phyloP scores from a whole-genome alignment of 2,888 invertebrate species.

The Nematopogon swammerdamellus region DNA sequence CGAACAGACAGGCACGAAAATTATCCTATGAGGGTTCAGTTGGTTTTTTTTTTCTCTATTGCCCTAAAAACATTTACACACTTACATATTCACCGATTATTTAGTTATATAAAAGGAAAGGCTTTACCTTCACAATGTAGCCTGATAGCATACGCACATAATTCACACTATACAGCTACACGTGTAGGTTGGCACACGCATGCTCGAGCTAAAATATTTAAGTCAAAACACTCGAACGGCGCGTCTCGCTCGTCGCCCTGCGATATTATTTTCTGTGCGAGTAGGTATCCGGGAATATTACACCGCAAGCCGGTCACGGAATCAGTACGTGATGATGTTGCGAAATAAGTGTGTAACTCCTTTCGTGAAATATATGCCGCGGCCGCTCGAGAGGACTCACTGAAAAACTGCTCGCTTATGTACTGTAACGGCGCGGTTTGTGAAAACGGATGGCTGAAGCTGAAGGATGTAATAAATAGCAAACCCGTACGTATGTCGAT shows the following conservation, averaged over 20 bases:
- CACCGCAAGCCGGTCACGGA: not conserved
- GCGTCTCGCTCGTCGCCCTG: not conserved
- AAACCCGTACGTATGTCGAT: no score
- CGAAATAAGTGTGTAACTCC: not conserved
- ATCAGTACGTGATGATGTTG: not conserved
- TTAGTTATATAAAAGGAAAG: no score
- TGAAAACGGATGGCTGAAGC: not conserved
- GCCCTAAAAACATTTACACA: no score
- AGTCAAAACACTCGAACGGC: not conserved
- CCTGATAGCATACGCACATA: no score
- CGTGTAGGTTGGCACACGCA: no score
- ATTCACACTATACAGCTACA: no score
- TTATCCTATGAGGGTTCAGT: no score
- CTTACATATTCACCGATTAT: no score
- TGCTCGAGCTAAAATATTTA: not conserved
- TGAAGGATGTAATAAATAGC: not conserved
- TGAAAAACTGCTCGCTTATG: not conserved
- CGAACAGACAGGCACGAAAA: no score
- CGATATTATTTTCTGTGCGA: not conserved
- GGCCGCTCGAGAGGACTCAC: not conserved
- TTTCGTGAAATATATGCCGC: not conserved
- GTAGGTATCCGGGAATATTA: not conserved
- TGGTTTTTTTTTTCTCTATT: no score
- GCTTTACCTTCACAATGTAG: no score
- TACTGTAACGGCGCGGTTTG: not conserved